Evolutionary conservation across 2,888 invertebrate genomes (phyloP), one percentile per base, ranked within the genome.

Genomic region (Isoperla grammatica): DNA sequence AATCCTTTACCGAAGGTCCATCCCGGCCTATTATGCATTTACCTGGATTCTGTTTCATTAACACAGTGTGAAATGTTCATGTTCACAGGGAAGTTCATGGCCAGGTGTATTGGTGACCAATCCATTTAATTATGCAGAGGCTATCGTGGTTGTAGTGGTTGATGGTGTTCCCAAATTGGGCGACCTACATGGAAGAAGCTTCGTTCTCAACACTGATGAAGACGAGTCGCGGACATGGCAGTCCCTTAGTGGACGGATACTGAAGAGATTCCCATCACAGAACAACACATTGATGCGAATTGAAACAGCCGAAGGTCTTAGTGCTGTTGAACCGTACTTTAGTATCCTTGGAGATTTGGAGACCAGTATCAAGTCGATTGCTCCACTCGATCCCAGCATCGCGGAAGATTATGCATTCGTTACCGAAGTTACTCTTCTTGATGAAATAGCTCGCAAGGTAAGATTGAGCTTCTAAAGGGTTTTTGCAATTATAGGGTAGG

Each of bases 71-170:
- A n/a, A n/a, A n/a, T n/a, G n/a, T n/a, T n/a, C n/a, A n/a, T n/a
- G n/a, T n/a, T n/a, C n/a, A n/a, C 69, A 84, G 80, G 81, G 80
- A 68, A 79, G 82, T 12, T 78, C 81, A 65, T 90, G 90, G 88
- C 75, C 78, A 66, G 88, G 87, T 12, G 72, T 91, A 65, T 78
- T 76, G 58, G 79, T 90, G 42, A 74, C 72, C 4, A 81, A 88
- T 75, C 89, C 89, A 1, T 90, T 91, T 68, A 76, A 80, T 61
- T 79, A 86, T 50, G 85, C 90, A n/a, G 84, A 87, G 72, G 85
- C 83, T 37, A 78, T 85, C 1, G 84, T 89, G 13, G 81, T 81
- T 40, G 75, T 90, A 11, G 81, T 82, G 50, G 78, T 90, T 49
- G 86, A 88, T 73, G 91, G 90, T 39, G 76, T 87, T 1, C 73